Evolutionary conservation across 2,888 invertebrate species (phyloP), one percentile per base, ranked within the genome.

Genomic region (Nemotelus pantherinus): DNA sequence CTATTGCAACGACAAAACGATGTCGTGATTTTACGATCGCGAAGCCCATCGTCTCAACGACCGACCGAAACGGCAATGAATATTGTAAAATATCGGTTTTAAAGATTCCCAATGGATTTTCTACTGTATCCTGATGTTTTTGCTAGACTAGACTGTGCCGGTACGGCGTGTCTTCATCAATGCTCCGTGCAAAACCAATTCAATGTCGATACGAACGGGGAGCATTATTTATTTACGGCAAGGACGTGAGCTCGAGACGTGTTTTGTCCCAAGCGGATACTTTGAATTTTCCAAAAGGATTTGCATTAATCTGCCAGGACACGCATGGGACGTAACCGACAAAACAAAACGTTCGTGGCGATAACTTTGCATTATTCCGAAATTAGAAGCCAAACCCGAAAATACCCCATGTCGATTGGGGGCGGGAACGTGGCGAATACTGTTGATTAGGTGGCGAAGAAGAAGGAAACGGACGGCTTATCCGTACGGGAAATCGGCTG

Each of bases 181-280:
- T 41, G 41, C 55, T n/a, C 55, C 55, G 47, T 55, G 43, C 5
- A 70, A 7, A 53, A 39, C 55, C n/a, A 70, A 70, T 47, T 55
- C 10, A 10, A 70, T 70, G 70, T 9, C 6, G 55, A 70, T 53
- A 55, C 70, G 70, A 70, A 55, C 68, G 60, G 25, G 63, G 50
- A 44, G 55, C 75, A 78, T 78, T 68, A 78, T 78, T 75, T 78
- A 78, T 78, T 78, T 78, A 78, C 75, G 65, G 78, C 68, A n/a
- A 63, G 53, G 68, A 78, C 78, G 78, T 78, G 78, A 57, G 68
- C 60, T 41, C 50, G 44, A 55, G 55, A 55, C 70, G 70, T 70
- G 70, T 70, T 70, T 70, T 70, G 70, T 70, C 70, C 70, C 70
- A 55, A 70, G 70, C 53, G 70, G 55, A 70, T 70, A 55, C 53